Conservation (phyloP, 2,113 vertebrate genomes). For the Capra hircus region DNA sequence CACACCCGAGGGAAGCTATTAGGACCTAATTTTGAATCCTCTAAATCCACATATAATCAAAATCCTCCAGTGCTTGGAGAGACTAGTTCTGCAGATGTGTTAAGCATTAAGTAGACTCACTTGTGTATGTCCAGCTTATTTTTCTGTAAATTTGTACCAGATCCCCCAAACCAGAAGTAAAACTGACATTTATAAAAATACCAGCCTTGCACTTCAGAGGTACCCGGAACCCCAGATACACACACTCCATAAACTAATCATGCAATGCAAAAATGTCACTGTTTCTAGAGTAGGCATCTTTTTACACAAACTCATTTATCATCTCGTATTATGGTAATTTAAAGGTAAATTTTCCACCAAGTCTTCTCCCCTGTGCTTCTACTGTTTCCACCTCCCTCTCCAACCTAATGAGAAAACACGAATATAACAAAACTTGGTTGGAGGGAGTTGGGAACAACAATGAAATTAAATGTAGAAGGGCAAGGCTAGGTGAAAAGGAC, state of each 20-base stretch:
- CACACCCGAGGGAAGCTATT: slow-evolving; percentile 21
- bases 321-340: slow-evolving; percentile 58
- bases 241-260: slow-evolving; percentile 29
- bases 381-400: neutral
- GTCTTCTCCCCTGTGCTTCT: slow-evolving; percentile 24
- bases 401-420: neutral
- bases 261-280: slow-evolving; percentile 35
- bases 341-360: slow-evolving; percentile 34
- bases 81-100: slow-evolving; percentile 29
- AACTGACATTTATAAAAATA: slow-evolving; percentile 64
- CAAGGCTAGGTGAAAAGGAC: slow-evolving; percentile 19
- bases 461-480: slow-evolving; percentile 34
- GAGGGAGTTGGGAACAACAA: slow-evolving; percentile 20
- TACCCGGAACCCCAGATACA: neutral
- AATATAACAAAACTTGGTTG: neutral
- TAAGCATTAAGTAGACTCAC: neutral
- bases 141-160: neutral
- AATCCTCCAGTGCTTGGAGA: neutral
- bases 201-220: slow-evolving; percentile 36
- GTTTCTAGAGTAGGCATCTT: slow-evolving; percentile 50
- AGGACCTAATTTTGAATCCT: slow-evolving; percentile 24
- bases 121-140: neutral
- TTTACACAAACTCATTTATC: slow-evolving; percentile 68
- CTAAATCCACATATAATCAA: neutral
- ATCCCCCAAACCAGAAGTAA: neutral